phyloP scores from a whole-genome alignment of 2,888 invertebrate species.

The Bhutanitis thaidina region DNA sequence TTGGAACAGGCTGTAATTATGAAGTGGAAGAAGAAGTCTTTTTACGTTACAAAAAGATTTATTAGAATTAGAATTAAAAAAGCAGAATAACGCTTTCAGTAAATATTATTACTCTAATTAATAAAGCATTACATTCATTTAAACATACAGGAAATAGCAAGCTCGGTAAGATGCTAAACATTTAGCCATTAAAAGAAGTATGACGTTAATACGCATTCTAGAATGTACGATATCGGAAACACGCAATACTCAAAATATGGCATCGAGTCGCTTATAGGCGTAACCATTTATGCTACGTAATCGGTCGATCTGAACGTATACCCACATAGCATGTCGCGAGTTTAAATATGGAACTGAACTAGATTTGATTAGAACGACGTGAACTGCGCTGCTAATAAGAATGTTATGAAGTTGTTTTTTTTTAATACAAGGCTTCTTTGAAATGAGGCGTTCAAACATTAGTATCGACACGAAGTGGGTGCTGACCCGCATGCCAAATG shows the following conservation, averaged over 20 bases:
- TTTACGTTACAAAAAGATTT: too few relatives aligned
- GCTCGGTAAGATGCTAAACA: too few relatives aligned
- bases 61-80: too few relatives aligned
- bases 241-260: not conserved
- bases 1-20: too few relatives aligned
- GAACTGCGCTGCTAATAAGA: not conserved
- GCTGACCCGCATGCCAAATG: too few relatives aligned
- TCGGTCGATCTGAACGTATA: not conserved
- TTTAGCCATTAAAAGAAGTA: not conserved
- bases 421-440: not conserved
- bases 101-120: too few relatives aligned
- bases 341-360: constrained; percentile 3
- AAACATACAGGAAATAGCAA: too few relatives aligned
- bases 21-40: too few relatives aligned
- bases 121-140: too few relatives aligned
- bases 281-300: not conserved
- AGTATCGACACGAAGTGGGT: too few relatives aligned
- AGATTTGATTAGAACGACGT: not conserved
- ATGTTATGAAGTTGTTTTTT: not conserved
- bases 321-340: not conserved
- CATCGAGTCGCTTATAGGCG: not conserved
- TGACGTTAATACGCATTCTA: not conserved
- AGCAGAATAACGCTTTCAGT: too few relatives aligned
- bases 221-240: not conserved
- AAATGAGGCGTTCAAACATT: too few relatives aligned